These are phyloP conservation scores for Erpetoichthys calabaricus DNA, from an alignment of 2,797 vertebrate species.

Conservation along the genomic window DNA sequence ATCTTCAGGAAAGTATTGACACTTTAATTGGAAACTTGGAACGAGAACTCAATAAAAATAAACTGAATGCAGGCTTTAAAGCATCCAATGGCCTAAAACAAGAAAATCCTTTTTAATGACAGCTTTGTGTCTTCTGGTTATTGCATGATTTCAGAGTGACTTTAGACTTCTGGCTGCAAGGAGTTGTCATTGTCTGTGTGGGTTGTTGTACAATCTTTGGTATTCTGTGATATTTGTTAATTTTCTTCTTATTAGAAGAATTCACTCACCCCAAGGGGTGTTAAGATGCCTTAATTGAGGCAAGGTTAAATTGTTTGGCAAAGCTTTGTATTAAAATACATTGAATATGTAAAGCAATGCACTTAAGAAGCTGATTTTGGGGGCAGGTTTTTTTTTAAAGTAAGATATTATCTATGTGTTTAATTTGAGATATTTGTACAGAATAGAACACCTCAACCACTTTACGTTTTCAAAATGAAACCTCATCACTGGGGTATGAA, in stretches of 20 bases:
- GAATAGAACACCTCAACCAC: conserved; percentile 21
- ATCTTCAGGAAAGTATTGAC: conserved; percentile 96
- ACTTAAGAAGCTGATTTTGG: conserved; percentile 49
- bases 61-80: conserved; percentile 60
- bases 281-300: conserved; percentile 61
- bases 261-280: conserved; percentile 49
- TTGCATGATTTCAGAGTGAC: neutral
- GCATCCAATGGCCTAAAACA: neutral
- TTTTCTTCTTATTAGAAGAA: conserved; percentile 69
- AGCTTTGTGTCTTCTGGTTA: neutral
- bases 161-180: conserved; percentile 1
- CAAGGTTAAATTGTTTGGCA: conserved; percentile 41
- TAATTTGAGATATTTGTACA: conserved; percentile 17
- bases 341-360: conserved; percentile 45
- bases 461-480: conserved; percentile 21
- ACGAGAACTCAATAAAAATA: conserved; percentile 91
- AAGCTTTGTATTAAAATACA: conserved; percentile 29
- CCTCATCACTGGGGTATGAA: conserved; percentile 18
- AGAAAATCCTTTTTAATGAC: neutral
- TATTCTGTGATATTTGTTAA: conserved; percentile 24
- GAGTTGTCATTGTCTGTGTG: conserved; percentile 6
- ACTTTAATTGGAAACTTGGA: conserved; percentile 90
- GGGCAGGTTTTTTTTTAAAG: conserved; percentile 24
- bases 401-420: conserved; percentile 19
- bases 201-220: conserved; percentile 20